phyloP scores from a whole-genome alignment of 2,888 invertebrate genomes.

The Brachylomia viminalis region DNA sequence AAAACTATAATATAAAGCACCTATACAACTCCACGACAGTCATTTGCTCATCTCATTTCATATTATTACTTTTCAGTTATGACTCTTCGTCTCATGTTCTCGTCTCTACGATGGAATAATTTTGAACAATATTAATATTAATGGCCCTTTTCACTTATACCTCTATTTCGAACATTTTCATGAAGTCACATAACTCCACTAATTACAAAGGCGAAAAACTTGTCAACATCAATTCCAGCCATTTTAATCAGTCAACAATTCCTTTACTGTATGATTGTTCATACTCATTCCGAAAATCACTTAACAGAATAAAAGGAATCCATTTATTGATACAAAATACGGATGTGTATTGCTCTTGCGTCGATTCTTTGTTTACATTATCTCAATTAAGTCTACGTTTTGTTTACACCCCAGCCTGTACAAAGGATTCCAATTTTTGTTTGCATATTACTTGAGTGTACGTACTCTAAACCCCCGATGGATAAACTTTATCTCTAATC shows the following conservation, averaged over 20 bases:
- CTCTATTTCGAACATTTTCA: neutral
- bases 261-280: neutral
- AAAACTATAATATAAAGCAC: neutral
- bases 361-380: constrained; percentile 87
- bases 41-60: neutral
- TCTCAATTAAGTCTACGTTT: constrained; percentile 89
- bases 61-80: neutral
- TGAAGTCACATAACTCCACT: neutral
- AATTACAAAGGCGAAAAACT: neutral
- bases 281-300: constrained; percentile 3
- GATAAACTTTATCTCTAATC: constrained; percentile 30
- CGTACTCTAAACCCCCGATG: constrained; percentile 18
- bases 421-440: constrained; percentile 83
- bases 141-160: neutral
- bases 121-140: neutral
- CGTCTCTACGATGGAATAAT: neutral
- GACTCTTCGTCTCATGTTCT: too few relatives aligned
- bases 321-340: constrained; percentile 39
- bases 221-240: constrained; percentile 7
- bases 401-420: constrained; percentile 81
- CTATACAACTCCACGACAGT: neutral
- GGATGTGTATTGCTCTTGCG: constrained; percentile 73
- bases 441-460: constrained; percentile 70
- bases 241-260: constrained; percentile 9
- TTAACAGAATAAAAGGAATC: constrained; percentile 6